Evolutionary conservation across 1,140 invertebrate genomes (phyloP).

Genomic region (Chrysomallon squamiferum): DNA sequence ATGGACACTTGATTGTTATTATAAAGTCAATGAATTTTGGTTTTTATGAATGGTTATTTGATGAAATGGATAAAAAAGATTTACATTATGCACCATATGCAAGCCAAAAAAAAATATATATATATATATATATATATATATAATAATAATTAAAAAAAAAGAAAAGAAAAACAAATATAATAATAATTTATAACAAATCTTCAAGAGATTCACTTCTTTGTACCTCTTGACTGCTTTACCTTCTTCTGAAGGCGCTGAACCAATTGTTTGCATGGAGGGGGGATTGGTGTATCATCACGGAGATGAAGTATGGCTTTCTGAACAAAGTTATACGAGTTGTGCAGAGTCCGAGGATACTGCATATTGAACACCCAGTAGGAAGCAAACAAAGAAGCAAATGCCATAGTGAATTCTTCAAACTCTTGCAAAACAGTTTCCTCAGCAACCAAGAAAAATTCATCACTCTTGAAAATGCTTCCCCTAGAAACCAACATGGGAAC

Average conservation of each 20-base stretch:
- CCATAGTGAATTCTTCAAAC: slow-evolving; percentile 59
- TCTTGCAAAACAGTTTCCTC: slow-evolving; percentile 57
- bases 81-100: too few species aligned
- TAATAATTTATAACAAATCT: too few species aligned
- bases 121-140: too few species aligned
- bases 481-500: slow-evolving; percentile 54
- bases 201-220: too few species aligned
- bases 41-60: too few species aligned
- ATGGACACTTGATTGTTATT: too few species aligned
- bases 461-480: slow-evolving; percentile 52
- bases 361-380: slow-evolving; percentile 60
- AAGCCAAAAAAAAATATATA: too few species aligned
- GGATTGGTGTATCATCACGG: slow-evolving; percentile 43
- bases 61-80: too few species aligned
- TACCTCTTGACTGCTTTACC: slow-evolving; percentile 7
- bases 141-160: too few species aligned
- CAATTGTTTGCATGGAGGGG: slow-evolving; percentile 45
- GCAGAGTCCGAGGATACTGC: slow-evolving; percentile 53
- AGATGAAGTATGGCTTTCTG: slow-evolving; percentile 52
- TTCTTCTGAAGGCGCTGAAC: slow-evolving; percentile 37
- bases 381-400: slow-evolving; percentile 53
- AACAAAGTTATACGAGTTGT: slow-evolving; percentile 57
- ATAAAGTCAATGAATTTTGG: too few species aligned
- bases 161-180: too few species aligned
- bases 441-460: slow-evolving; percentile 56